Percentiles rank a stretch among this genome's conserved stretches.
Conservation (phyloP, 2,888 invertebrate genomes). For the Zootermopsis nevadensis region DNA sequence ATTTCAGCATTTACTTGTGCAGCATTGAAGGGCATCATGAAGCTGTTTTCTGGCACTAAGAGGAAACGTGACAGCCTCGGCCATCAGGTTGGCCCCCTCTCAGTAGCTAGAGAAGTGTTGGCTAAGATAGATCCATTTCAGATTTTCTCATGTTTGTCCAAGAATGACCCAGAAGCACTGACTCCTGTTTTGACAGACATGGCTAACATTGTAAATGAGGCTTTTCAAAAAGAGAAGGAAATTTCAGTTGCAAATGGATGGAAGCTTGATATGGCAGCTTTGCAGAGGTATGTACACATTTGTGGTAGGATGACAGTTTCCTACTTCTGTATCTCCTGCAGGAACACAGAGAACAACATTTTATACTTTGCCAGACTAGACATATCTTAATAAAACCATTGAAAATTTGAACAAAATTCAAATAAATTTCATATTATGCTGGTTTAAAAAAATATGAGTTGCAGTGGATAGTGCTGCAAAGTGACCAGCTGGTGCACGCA, state of each 20-base stretch:
- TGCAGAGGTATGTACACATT: not conserved
- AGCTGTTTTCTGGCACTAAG: conserved; percentile 27
- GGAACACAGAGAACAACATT: too few relatives aligned
- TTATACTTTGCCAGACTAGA: too few relatives aligned
- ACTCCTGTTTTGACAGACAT: not conserved
- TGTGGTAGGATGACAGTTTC: too few relatives aligned
- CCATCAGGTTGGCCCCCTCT: not conserved
- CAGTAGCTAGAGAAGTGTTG: conserved; percentile 3
- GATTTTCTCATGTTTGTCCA: not conserved
- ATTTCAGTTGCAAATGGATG: not conserved
- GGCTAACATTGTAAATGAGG: not conserved
- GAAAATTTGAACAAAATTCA: too few relatives aligned
- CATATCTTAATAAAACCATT: too few relatives aligned
- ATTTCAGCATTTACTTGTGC: conserved; percentile 11
- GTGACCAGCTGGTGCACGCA: too few relatives aligned
- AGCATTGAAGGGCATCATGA: conserved; percentile 13
- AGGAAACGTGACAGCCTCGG: conserved; percentile 13
- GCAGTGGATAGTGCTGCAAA: too few relatives aligned
- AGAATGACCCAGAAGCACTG: not conserved
- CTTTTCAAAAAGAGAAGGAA: not conserved
- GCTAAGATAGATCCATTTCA: not conserved
- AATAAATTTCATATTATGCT: too few relatives aligned
- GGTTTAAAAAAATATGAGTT: too few relatives aligned
- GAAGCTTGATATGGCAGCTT: not conserved
- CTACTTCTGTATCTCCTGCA: too few relatives aligned